Evolutionary conservation across 2,797 vertebrate genomes (phyloP), one percentile per base, ranked within the genome.

Genomic region (Hephaestus fuliginosus): DNA sequence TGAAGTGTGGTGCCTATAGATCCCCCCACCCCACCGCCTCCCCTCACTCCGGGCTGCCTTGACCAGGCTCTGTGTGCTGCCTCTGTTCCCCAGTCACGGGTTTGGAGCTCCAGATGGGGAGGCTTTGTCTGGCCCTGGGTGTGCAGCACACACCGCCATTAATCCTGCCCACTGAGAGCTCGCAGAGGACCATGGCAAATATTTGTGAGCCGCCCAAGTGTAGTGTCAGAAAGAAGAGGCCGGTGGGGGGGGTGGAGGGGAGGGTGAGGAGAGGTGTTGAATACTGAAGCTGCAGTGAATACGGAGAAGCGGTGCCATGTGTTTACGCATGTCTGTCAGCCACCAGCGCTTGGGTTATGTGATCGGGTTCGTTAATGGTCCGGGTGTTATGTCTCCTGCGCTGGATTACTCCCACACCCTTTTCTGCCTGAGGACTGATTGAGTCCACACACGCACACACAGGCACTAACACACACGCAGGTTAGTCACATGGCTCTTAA

Each of bases 241-340:
- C 78, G 5, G 74, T 39, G 55, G 22, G 20, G 36, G 33, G 61
- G 33, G 56, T 30, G 30, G 30, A 33, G 43, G 15, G 17, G 41
- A 11, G 63, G 76, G 25, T 58, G 52, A 49, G 28, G 73, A 68
- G 78, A 80, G 83, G 83, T 81, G 85, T 69, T 86, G 89, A 93
- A 90, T 91, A 84, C 85, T 80, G 81, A 86, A 71, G 88, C 80
- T 58, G 55, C 51, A 44, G 66, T 90, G 88, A 89, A 91, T 85
- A 71, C 55, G 22, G 89, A 64, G 80, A 82, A 85, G 88, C 70
- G 18, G 74, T 88, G 91, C 89, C 92, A 88, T 91, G 89, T 93
- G 92, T 94, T 94, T 93, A 92, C 78, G 80, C 80, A 89, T 55
- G 90, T 94, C 93, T 91, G 90, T 93, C 93, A 94, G 92, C 90